A percentile compares a stretch with the other conserved stretches of the same genome.
Evolutionary conservation across 1,140 invertebrate genomes (phyloP).

Genomic region (Calliphora vicina): DNA sequence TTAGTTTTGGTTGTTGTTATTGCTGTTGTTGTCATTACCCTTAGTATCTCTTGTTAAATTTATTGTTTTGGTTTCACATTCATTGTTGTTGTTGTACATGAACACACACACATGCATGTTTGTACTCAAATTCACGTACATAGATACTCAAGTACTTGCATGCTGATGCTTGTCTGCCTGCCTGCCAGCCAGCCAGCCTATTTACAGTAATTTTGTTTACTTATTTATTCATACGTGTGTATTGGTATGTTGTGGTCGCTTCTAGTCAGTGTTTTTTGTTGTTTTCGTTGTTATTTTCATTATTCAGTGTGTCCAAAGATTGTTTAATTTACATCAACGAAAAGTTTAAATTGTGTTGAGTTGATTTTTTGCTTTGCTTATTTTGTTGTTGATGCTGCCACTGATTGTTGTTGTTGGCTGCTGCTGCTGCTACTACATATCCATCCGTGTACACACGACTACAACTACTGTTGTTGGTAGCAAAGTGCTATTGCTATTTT

Average conservation of each 20-base stretch:
- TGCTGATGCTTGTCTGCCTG: background rate
- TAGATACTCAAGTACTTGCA: background rate
- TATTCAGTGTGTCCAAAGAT: constrained; percentile 6
- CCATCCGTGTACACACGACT: background rate
- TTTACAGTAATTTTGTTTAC: background rate
- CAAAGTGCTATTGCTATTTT: constrained; percentile 1
- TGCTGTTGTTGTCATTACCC: background rate
- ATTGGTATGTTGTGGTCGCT: constrained; percentile 2
- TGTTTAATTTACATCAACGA: constrained; percentile 32
- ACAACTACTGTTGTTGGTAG: background rate
- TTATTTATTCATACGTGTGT: background rate
- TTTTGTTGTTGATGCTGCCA: constrained; percentile 2
- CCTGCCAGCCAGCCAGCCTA: background rate
- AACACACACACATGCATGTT: background rate
- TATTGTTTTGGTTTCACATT: background rate
- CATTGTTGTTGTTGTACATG: background rate
- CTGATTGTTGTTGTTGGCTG: background rate
- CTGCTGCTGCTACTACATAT: background rate
- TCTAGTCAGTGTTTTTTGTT: background rate
- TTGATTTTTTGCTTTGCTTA: background rate
- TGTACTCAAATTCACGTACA: background rate
- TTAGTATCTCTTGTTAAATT: constrained; percentile 1
- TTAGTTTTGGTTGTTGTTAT: background rate
- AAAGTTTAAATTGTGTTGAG: constrained; percentile 7
- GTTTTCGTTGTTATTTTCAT: background rate